Percentiles rank a stretch among this genome's conserved stretches.
phyloP scores from a whole-genome alignment of 2,888 invertebrate genomes.

The Perdita meconis region DNA sequence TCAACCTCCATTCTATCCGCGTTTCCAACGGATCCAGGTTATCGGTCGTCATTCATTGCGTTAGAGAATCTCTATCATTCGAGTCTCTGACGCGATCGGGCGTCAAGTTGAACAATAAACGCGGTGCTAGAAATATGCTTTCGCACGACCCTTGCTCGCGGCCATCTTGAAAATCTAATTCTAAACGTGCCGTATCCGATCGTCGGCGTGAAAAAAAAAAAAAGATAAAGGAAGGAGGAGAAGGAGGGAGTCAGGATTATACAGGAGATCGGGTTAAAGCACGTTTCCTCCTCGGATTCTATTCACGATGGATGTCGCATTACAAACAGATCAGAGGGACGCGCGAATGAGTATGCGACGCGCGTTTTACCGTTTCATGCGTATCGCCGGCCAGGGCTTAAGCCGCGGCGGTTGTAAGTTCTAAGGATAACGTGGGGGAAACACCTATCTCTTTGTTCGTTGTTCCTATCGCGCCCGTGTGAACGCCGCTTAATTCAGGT shows the following conservation, averaged over 20 bases:
- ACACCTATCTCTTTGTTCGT: conserved; percentile 58
- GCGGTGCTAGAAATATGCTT: background rate
- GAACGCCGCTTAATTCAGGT: conserved; percentile 71
- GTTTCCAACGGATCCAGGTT: too few species aligned
- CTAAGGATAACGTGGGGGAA: too few species aligned
- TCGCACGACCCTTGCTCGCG: background rate
- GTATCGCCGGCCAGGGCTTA: conserved; percentile 32
- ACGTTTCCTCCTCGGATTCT: conserved; percentile 26
- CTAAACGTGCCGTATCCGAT: background rate
- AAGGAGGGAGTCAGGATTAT: conserved; percentile 15
- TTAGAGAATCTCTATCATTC: background rate
- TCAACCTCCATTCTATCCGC: too few species aligned
- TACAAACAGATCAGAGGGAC: conserved; percentile 56
- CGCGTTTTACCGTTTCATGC: conserved; percentile 58
- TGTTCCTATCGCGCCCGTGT: conserved; percentile 45
- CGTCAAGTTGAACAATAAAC: background rate
- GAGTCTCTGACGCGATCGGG: background rate
- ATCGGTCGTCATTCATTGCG: background rate
- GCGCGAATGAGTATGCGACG: conserved; percentile 57
- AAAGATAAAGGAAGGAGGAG: background rate
- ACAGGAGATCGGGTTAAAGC: conserved; percentile 32
- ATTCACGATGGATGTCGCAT: conserved; percentile 50
- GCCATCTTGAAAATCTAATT: conserved; percentile 20
- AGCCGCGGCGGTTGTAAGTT: conserved; percentile 17
- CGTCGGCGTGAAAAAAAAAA: conserved; percentile 9